Conservation (phyloP, 2,113 vertebrate genomes). For the Stomatorhinus ivindoensis region DNA sequence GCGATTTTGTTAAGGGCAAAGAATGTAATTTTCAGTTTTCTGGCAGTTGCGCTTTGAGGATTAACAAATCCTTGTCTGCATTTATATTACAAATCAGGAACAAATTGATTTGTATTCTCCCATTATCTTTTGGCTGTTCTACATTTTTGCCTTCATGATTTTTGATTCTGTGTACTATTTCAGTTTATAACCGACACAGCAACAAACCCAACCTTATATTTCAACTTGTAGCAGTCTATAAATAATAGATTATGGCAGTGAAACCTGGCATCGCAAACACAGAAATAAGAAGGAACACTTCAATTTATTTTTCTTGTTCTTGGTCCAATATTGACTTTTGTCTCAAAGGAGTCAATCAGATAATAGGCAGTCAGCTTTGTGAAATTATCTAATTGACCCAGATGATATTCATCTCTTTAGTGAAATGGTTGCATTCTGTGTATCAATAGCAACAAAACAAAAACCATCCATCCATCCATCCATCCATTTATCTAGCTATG, state of each 20-base stretch:
- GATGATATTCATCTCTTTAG: neutral
- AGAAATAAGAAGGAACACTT: neutral
- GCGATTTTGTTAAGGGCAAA: neutral
- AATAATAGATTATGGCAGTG: neutral
- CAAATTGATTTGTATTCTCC: neutral
- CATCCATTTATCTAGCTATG: neutral
- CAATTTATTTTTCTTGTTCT: neutral
- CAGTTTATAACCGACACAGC: neutral
- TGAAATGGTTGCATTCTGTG: neutral
- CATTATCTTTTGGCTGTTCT: neutral
- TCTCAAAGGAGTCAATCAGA: neutral
- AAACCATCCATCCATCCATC: neutral
- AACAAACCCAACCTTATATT: neutral
- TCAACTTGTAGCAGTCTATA: neutral
- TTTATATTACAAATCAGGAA: neutral
- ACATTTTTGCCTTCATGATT: neutral
- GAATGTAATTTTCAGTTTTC: neutral
- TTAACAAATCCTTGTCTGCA: neutral
- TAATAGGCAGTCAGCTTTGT: neutral
- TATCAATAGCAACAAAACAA: neutral
- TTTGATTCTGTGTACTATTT: neutral
- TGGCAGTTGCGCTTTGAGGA: neutral
- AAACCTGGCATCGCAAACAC: neutral
- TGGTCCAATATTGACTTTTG: neutral
- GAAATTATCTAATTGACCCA: neutral